phyloP scores from a whole-genome alignment of 2,888 invertebrate genomes.

The Entomobrya multifasciata region DNA sequence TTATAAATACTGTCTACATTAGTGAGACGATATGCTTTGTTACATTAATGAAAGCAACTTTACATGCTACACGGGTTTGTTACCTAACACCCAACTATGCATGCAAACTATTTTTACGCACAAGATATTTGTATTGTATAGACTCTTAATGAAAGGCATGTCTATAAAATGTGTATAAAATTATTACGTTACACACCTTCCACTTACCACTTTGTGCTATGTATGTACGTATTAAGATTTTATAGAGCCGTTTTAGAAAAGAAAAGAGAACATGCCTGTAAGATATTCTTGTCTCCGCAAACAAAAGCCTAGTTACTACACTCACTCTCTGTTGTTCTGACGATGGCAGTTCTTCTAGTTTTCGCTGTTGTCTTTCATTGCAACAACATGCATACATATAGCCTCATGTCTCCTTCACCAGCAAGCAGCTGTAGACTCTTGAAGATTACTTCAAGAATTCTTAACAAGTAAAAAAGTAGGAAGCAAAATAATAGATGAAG shows the following conservation, averaged over 20 bases:
- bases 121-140: neutral
- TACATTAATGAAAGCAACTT: neutral
- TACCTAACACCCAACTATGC: too few species aligned
- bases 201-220: neutral
- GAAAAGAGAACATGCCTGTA: constrained; percentile 33
- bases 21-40: too few species aligned
- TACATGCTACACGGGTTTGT: too few species aligned
- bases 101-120: too few species aligned
- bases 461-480: constrained; percentile 33
- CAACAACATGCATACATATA: neutral
- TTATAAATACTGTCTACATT: too few species aligned
- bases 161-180: neutral
- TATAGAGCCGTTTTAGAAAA: neutral
- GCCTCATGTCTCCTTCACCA: neutral
- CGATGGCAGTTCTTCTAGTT: neutral
- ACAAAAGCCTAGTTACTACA: constrained; percentile 11
- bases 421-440: constrained; percentile 15
- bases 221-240: neutral
- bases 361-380: neutral
- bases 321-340: neutral
- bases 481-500: neutral
- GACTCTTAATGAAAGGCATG: neutral
- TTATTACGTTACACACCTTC: neutral
- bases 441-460: constrained; percentile 59
- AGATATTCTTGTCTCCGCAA: constrained; percentile 24